phyloP scores from a whole-genome alignment of 2,888 invertebrate genomes.

The Emmelina monodactyla region DNA sequence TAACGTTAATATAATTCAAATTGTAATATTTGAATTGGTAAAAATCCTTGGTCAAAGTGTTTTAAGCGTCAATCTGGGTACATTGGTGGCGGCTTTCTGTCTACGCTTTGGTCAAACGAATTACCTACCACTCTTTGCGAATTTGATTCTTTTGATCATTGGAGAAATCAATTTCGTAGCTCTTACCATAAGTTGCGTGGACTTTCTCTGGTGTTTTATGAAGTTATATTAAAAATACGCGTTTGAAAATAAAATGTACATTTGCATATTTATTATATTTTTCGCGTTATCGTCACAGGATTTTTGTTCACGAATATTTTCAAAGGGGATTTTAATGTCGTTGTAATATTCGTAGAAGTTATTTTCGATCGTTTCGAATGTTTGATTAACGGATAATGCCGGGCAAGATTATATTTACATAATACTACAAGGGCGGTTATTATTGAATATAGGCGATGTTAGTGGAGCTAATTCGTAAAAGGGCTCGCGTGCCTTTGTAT shows the following conservation, averaged over 20 bases:
- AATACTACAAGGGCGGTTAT: no score
- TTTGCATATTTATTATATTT: no score
- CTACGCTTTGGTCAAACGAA: constrained; percentile 41
- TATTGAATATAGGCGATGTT: constrained; percentile 33
- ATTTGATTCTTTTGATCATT: constrained; percentile 49
- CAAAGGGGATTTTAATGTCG: no score
- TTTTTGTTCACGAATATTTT: no score
- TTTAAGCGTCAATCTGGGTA: constrained; percentile 13
- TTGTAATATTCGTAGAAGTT: no score
- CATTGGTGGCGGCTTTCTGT: constrained; percentile 18
- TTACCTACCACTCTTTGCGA: constrained; percentile 44
- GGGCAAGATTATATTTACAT: no score
- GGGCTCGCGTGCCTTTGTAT: constrained; percentile 50
- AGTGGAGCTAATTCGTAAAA: constrained; percentile 59
- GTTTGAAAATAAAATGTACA: background rate
- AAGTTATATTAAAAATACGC: background rate
- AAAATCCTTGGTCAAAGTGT: constrained; percentile 4
- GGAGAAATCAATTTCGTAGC: constrained; percentile 41
- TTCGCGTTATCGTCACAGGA: no score
- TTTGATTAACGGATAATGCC: no score
- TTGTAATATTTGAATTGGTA: background rate
- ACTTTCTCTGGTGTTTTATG: constrained; percentile 5
- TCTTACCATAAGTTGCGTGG: constrained; percentile 20
- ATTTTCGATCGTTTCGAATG: no score
- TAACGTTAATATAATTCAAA: background rate